phyloP scores from a whole-genome alignment of 2,113 vertebrate genomes.

The Oryzias celebensis region DNA sequence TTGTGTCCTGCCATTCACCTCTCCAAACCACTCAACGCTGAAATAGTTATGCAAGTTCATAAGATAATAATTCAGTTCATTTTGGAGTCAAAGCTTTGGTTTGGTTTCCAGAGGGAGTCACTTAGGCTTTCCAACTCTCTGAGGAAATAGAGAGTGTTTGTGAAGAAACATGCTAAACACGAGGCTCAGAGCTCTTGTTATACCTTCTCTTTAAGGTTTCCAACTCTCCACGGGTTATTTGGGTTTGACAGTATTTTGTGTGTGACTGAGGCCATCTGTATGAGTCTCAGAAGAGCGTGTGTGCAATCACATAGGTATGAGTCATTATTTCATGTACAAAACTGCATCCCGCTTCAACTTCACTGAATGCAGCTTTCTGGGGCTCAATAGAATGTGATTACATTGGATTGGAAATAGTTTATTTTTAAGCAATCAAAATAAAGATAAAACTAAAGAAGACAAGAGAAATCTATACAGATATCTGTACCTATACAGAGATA shows the following conservation, averaged over 20 bases:
- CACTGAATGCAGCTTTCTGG: constrained; percentile 9
- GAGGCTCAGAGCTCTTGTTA: constrained; percentile 31
- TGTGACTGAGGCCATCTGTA: constrained; percentile 23
- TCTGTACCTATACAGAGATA: neutral
- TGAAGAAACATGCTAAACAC: constrained; percentile 21
- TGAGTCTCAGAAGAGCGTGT: constrained; percentile 32
- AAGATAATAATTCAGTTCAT: constrained; percentile 11
- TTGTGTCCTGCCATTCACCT: constrained; percentile 12
- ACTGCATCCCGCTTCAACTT: constrained; percentile 29
- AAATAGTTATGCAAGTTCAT: constrained; percentile 10
- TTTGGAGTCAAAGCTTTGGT: constrained; percentile 8
- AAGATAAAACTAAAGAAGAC: too few species aligned
- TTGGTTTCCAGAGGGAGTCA: constrained; percentile 22
- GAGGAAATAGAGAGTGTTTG: constrained; percentile 30
- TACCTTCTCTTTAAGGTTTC: constrained; percentile 40
- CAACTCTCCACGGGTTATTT: constrained; percentile 8
- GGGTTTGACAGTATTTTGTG: constrained; percentile 23
- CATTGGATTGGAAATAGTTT: too few species aligned
- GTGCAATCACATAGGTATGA: constrained; percentile 2
- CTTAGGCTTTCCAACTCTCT: constrained; percentile 15
- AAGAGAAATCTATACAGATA: too few species aligned
- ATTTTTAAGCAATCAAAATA: too few species aligned
- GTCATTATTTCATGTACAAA: constrained; percentile 35
- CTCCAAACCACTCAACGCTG: neutral
- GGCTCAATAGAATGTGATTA: neutral